Evolutionary conservation across 1,140 invertebrate species (phyloP).

Genomic region (Drosophila rhopaloa): DNA sequence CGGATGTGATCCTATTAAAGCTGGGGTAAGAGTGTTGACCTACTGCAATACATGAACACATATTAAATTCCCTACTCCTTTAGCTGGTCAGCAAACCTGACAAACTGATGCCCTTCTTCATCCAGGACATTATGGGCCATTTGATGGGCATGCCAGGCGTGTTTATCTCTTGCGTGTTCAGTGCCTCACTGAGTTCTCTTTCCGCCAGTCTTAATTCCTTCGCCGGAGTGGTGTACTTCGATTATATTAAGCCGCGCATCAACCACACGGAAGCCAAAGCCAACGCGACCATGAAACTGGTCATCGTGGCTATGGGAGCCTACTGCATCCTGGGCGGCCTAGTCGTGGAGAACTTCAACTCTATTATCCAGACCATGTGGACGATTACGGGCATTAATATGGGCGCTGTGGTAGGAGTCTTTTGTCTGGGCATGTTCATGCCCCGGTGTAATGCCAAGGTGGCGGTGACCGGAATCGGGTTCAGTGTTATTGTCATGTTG

Average conservation of each 20-base stretch:
- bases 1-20: slow-evolving; percentile 90
- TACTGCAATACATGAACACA: not conserved
- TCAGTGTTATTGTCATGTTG: slow-evolving; percentile 88
- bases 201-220: slow-evolving; percentile 90
- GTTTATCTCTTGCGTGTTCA: slow-evolving; percentile 89
- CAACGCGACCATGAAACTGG: slow-evolving; percentile 88
- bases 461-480: slow-evolving; percentile 88
- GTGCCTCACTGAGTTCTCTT: slow-evolving; percentile 89
- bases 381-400: slow-evolving; percentile 88
- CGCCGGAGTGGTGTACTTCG: slow-evolving; percentile 91
- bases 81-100: slow-evolving; percentile 85
- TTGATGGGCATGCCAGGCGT: slow-evolving; percentile 88
- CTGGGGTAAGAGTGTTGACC: slow-evolving; percentile 84
- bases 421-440: slow-evolving; percentile 90
- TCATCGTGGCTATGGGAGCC: slow-evolving; percentile 86
- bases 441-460: slow-evolving; percentile 88
- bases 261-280: slow-evolving; percentile 86
- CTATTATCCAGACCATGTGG: slow-evolving; percentile 87
- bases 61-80: not conserved
- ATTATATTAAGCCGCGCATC: slow-evolving; percentile 88
- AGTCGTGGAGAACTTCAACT: slow-evolving; percentile 88
- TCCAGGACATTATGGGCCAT: slow-evolving; percentile 87
- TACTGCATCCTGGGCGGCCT: slow-evolving; percentile 88
- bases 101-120: slow-evolving; percentile 87
- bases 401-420: slow-evolving; percentile 90